These are phyloP conservation scores for Pseudochromis fuscus DNA, from an alignment of 2,797 vertebrate genomes.

Conservation along the genomic window DNA sequence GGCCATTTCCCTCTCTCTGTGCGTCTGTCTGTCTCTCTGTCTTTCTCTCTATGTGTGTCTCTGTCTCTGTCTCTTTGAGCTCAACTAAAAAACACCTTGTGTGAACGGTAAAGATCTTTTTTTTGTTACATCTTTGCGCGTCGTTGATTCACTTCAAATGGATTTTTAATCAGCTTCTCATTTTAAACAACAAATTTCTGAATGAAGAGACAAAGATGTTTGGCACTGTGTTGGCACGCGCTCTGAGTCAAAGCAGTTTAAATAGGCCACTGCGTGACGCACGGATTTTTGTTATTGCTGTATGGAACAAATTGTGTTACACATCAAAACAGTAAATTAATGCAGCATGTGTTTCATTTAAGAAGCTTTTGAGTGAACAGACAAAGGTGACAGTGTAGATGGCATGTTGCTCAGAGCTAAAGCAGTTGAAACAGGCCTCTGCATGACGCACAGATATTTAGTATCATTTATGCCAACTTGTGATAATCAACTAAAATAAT, in stretches of 20 bases:
- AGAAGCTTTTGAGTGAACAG: too few species aligned
- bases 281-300: neutral
- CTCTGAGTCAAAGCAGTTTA: neutral
- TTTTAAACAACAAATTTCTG: neutral
- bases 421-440: too few species aligned
- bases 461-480: too few species aligned
- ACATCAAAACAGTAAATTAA: too few species aligned
- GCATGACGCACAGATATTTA: too few species aligned
- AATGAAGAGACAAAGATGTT: neutral
- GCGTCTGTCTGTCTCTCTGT: neutral
- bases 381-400: too few species aligned
- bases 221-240: neutral
- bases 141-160: too few species aligned
- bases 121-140: too few species aligned
- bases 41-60: neutral
- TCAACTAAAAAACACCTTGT: neutral
- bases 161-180: too few species aligned
- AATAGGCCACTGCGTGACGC: constrained; percentile 70
- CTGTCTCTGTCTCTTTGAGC: neutral
- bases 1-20: neutral
- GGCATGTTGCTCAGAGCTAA: too few species aligned
- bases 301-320: neutral
- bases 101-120: neutral
- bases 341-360: constrained; percentile 6
- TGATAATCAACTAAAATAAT: too few species aligned